Evolutionary conservation across 2,888 invertebrate genomes (phyloP).

Genomic region (Lacanobia wlatinum): DNA sequence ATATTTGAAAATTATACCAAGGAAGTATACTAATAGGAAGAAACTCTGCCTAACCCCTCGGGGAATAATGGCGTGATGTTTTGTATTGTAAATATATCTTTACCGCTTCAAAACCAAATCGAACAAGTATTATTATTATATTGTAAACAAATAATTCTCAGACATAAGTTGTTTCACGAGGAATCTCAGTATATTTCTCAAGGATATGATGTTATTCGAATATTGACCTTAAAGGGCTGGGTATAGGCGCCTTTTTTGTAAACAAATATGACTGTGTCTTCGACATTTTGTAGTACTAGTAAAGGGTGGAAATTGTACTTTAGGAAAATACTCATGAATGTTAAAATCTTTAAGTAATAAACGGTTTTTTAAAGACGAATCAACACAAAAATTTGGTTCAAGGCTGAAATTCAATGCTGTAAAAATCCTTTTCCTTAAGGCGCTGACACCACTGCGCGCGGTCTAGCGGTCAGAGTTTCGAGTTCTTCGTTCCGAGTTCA

Average conservation of each 20-base stretch:
- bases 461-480: no score
- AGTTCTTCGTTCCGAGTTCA: no score
- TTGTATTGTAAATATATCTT: not conserved
- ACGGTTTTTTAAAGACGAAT: not conserved
- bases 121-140: slow-evolving; percentile 56
- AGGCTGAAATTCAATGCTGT: no score
- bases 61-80: not conserved
- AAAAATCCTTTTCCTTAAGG: no score
- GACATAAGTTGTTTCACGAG: slow-evolving; percentile 26
- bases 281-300: not conserved
- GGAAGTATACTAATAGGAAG: no score
- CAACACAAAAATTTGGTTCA: not conserved
- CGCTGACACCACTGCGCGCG: no score
- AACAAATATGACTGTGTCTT: not conserved
- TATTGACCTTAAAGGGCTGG: slow-evolving; percentile 7
- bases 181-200: slow-evolving; percentile 54
- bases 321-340: not conserved
- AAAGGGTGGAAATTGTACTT: not conserved
- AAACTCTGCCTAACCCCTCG: no score
- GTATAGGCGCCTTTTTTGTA: slow-evolving; percentile 29
- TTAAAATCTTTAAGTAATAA: not conserved
- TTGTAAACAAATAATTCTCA: slow-evolving; percentile 42
- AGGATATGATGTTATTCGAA: slow-evolving; percentile 12
- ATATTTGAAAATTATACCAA: no score
- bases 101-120: slow-evolving; percentile 37